Conservation (phyloP, 2,113 vertebrate species). For the Coreoperca whiteheadi region DNA sequence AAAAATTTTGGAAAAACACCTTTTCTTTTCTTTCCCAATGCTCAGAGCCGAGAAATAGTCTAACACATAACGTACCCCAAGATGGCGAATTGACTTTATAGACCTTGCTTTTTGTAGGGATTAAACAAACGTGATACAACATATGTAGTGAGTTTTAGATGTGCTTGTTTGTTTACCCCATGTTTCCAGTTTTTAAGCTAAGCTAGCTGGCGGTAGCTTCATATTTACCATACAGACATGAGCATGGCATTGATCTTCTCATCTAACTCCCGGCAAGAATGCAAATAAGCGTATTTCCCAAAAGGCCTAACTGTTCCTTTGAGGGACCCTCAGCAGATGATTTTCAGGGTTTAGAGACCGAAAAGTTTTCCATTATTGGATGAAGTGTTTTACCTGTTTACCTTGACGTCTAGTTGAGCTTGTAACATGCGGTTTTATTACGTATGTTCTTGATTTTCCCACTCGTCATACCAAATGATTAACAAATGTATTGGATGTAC, state of each 20-base stretch:
- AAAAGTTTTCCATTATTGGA: neutral
- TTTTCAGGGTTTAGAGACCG: neutral
- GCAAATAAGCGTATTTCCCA: neutral
- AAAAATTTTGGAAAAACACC: neutral
- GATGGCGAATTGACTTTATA: neutral
- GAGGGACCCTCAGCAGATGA: neutral
- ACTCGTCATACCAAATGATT: neutral
- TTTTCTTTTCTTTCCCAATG: neutral
- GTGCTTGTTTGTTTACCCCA: neutral
- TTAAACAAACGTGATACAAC: neutral
- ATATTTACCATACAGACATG: neutral
- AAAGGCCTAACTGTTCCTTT: neutral
- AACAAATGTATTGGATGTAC: constrained; percentile 13
- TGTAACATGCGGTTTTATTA: neutral
- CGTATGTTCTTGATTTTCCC: neutral
- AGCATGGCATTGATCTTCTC: neutral
- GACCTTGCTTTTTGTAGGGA: neutral
- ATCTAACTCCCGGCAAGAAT: neutral
- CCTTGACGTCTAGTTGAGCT: neutral
- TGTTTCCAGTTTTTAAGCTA: neutral
- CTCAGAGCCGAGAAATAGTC: neutral
- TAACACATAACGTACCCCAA: neutral
- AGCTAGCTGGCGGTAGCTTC: neutral
- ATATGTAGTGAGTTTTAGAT: neutral
- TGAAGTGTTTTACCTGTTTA: neutral